Base-by-base conservation (phyloP, 2,888 invertebrate species). In the Drosophila fungiperda region DNA sequence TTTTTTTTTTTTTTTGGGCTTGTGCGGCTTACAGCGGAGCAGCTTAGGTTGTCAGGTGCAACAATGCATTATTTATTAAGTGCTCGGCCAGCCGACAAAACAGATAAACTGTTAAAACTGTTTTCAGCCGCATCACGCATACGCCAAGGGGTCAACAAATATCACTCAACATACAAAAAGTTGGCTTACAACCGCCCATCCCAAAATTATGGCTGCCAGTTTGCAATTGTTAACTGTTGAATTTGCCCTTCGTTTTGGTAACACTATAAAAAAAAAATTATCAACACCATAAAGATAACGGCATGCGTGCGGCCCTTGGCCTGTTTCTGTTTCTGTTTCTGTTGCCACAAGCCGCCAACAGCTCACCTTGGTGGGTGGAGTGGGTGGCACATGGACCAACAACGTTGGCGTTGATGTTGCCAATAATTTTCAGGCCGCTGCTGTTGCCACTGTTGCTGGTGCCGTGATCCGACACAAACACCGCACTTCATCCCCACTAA, bases 251-350 rank as follows among this genome's bases (percentile, higher is more conserved):
- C 80, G 77, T 77, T 74, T 69, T 45, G 53, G 49, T 36, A 52
- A 38, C 17, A 23, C 5, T 6, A 6, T 6, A 38, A 29, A 4
- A n/a, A 6, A 63, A 57, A 65, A 73, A 67, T 73, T 70, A 66
- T 73, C 52, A 52, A 65, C 65, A 60, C 52, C 77, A 59, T 68
- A 79, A 76, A 76, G 78, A 78, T 80, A 78, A 78, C 73, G 76
- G 12, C 12, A n/a, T 38, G 73, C 76, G 68, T 73, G 73, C 58
- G 53, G 66, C 60, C 63, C 35, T 40, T 54, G 49, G 52, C 35
- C 45, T 26, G 49, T 9, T 49, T 49, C 32, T 53, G 52, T 20
- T 48, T 15, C 9, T 50, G 26, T 12, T n/a, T n/a, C 35, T 23
- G 53, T 26, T 55, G 54, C 69, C 78, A 36, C 68, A 78, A 68